A percentile compares a stretch with the other conserved stretches of the same genome.
Conservation (phyloP, 2,888 invertebrate genomes). For the Hypomecis atomaria region DNA sequence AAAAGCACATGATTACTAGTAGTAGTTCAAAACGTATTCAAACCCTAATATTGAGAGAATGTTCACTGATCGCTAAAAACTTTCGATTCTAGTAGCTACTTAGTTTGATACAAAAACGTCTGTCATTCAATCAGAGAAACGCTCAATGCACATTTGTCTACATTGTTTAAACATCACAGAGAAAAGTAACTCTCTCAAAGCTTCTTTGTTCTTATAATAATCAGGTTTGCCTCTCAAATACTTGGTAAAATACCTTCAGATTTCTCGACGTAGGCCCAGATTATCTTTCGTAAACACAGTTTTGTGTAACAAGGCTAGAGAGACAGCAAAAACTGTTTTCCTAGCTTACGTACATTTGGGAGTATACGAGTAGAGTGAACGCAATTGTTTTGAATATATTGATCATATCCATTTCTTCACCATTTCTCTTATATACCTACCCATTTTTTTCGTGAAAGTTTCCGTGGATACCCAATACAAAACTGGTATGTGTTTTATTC, state of each 20-base stretch:
- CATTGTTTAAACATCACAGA: constrained; percentile 39
- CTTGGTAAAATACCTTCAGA: constrained; percentile 37
- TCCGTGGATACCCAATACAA: not conserved
- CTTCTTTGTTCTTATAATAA: constrained; percentile 37
- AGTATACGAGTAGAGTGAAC: not conserved
- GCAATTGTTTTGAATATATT: constrained; percentile 4
- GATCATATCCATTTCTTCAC: not conserved
- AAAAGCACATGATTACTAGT: too few relatives aligned
- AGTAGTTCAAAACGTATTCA: too few relatives aligned
- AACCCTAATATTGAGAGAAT: constrained; percentile 14
- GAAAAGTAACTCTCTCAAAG: constrained; percentile 13
- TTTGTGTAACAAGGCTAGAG: constrained; percentile 13
- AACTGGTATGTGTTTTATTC: not conserved
- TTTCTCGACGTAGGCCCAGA: constrained; percentile 30
- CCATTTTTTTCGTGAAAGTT: constrained; percentile 6
- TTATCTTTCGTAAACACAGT: constrained; percentile 22
- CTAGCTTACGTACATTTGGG: not conserved
- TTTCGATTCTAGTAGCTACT: constrained; percentile 14
- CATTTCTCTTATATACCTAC: not conserved
- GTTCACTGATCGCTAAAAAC: constrained; percentile 8
- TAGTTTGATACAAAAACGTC: constrained; percentile 12
- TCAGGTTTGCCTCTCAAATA: constrained; percentile 24
- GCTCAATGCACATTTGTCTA: constrained; percentile 18
- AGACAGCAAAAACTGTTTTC: constrained; percentile 3
- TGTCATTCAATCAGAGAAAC: constrained; percentile 24